Base-by-base conservation (phyloP, 2,797 vertebrate genomes). In the Clamator glandarius region DNA sequence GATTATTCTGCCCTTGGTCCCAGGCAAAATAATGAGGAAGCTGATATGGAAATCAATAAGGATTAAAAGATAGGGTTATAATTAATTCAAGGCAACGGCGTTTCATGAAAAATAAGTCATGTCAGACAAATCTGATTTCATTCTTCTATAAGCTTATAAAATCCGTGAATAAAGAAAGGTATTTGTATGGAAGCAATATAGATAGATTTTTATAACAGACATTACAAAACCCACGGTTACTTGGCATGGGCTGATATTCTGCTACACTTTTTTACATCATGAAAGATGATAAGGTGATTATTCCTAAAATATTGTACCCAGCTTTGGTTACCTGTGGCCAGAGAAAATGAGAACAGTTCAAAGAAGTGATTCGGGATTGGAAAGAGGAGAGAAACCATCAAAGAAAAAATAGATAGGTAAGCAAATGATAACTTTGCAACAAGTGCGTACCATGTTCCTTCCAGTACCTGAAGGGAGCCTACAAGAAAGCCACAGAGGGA, bases 81-180 rank as follows among this genome's bases (percentile, higher is more conserved):
- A 84, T 93, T 90, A 91, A 93, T 88, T 83, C 64, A 58, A 83
- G 67, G 35, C 89, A 93, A 77, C 46, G 72, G 19, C 7, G 1
- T 61, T 68, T 87, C 66, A 33, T 26, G 50, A 70, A 73, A 91
- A 90, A 51, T 24, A 68, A 91, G 13, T 55, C 3, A 7, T 62
- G 89, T 92, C 85, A 88, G 79, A 81, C 31, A 94, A 72, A 93
- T 68, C 80, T 78, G 66, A 91, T 94, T 86, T 74, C 58, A 41
- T 92, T 94, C 62, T 84, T 91, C 50, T 18, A 69, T 18, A 50
- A 88, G 87, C 44, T 89, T 42, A 48, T 15, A 41, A 51, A 74
- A 35, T 69, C 12, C n/a, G 64, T 39, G 79, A 77, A 72, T 44
- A 84, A 89, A 82, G 39, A 84, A 89, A 82, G 39, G 24, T 46